A percentile compares a stretch with the other conserved stretches of the same genome.
phyloP scores from a whole-genome alignment of 2,888 invertebrate species.

The Hirtodrosophila duncani region DNA sequence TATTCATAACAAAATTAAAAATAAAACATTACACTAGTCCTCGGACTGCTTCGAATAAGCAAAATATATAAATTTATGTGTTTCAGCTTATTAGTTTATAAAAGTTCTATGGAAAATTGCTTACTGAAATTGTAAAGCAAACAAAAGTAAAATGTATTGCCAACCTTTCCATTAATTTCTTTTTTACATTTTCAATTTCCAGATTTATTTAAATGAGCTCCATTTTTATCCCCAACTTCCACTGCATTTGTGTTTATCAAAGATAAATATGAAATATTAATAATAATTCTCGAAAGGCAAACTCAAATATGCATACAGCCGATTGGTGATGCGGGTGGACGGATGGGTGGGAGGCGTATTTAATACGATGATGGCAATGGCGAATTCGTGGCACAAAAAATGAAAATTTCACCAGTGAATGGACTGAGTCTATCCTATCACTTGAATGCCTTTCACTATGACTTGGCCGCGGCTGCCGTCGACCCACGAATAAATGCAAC shows the following conservation, averaged over 20 bases:
- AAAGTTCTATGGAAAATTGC: too few species aligned
- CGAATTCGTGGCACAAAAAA: conserved; percentile 52
- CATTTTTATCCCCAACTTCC: background rate
- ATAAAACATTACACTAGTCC: too few species aligned
- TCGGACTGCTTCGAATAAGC: too few species aligned
- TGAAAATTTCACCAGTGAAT: conserved; percentile 55
- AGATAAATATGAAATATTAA: conserved; percentile 72
- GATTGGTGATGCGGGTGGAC: background rate
- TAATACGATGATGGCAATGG: conserved; percentile 42
- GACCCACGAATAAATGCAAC: conserved; percentile 57
- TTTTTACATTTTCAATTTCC: conserved; percentile 44
- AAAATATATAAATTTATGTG: too few species aligned
- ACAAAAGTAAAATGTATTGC: too few species aligned
- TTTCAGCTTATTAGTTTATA: too few species aligned
- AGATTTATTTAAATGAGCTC: conserved; percentile 43
- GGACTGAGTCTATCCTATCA: conserved; percentile 54
- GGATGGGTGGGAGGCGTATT: conserved; percentile 30
- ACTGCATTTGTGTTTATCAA: conserved; percentile 51
- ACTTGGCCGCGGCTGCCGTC: conserved; percentile 35
- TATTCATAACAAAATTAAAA: too few species aligned
- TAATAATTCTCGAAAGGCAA: conserved; percentile 38
- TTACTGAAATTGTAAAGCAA: too few species aligned
- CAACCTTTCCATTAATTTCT: background rate
- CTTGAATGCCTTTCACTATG: conserved; percentile 71
- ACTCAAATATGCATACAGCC: conserved; percentile 21